Percentiles rank a stretch among this genome's conserved stretches.
phyloP scores from a whole-genome alignment of 2,888 invertebrate genomes.

The Platerodrilus igneus region DNA sequence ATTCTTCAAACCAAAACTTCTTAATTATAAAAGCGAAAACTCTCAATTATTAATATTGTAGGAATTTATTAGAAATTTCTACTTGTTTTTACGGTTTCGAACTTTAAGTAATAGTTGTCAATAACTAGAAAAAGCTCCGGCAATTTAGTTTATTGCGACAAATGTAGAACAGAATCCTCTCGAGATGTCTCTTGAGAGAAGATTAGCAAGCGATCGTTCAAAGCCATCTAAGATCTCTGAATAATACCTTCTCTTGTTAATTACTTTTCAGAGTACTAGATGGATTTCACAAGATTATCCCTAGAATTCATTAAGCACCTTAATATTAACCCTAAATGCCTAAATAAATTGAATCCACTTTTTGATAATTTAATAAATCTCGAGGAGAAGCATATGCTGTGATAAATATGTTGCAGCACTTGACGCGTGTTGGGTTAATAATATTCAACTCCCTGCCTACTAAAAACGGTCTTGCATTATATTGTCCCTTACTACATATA shows the following conservation, averaged over 20 bases:
- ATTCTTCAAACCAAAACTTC: no score
- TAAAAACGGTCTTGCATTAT: slow-evolving; percentile 23
- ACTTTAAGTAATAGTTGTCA: no score
- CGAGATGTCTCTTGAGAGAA: slow-evolving; percentile 21
- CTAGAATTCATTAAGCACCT: slow-evolving; percentile 21
- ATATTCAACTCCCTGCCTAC: slow-evolving; percentile 22
- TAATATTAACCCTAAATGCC: no score
- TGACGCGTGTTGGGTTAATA: slow-evolving; percentile 23
- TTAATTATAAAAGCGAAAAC: no score
- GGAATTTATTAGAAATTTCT: no score
- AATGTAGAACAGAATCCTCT: no score
- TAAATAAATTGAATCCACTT: no score
- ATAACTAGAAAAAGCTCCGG: no score
- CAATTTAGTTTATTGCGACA: no score
- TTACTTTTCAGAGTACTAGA: slow-evolving; percentile 23
- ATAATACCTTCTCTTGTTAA: slow-evolving; percentile 25
- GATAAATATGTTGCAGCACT: slow-evolving; percentile 24
- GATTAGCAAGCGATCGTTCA: slow-evolving; percentile 26
- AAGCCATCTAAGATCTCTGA: slow-evolving; percentile 26
- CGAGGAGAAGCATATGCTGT: slow-evolving; percentile 22
- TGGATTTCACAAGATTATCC: slow-evolving; percentile 20
- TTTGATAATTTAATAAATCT: slow-evolving; percentile 23
- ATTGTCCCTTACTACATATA: slow-evolving; percentile 24
- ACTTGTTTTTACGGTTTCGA: no score
- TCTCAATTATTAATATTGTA: no score